Percentiles rank a stretch among this genome's conserved stretches.
These are phyloP conservation scores for Drosophila buzzatii DNA, from an alignment of 2,888 invertebrate species.

Conservation along the genomic window DNA sequence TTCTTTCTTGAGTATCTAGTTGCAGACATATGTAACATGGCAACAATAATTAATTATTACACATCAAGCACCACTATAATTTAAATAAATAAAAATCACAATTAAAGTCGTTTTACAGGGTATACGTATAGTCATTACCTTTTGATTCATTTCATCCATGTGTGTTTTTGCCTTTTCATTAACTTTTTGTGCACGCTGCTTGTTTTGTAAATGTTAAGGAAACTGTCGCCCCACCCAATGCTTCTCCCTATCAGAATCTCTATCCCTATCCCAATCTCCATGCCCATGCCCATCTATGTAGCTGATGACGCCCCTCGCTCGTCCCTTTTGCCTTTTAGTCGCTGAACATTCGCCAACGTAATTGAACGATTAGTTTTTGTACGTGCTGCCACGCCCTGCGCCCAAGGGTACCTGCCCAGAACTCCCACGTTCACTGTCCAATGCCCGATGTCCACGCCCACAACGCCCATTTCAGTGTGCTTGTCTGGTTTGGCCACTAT, in stretches of 20 bases:
- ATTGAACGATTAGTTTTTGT: slow-evolving; percentile 80
- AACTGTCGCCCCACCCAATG: slow-evolving; percentile 19
- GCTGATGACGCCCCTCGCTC: neutral
- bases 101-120: slow-evolving; percentile 17
- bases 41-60: neutral
- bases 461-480: slow-evolving; percentile 30
- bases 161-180: slow-evolving; percentile 62
- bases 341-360: slow-evolving; percentile 61
- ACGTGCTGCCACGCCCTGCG: slow-evolving; percentile 67
- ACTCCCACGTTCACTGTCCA: slow-evolving; percentile 3
- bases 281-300: neutral
- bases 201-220: slow-evolving; percentile 66
- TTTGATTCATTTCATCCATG: slow-evolving; percentile 13
- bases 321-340: slow-evolving; percentile 22
- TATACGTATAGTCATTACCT: slow-evolving; percentile 22
- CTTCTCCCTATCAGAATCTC: neutral
- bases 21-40: no score
- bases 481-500: slow-evolving; percentile 65
- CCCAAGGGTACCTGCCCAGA: slow-evolving; percentile 28
- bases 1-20: no score
- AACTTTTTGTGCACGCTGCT: slow-evolving; percentile 65
- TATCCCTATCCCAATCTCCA: neutral
- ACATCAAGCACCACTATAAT: no score
- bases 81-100: neutral
- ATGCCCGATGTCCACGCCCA: slow-evolving; percentile 13